A percentile compares a stretch with the other conserved stretches of the same genome.
Conservation (phyloP, 2,113 vertebrate species). For the Lutjanus erythropterus region DNA sequence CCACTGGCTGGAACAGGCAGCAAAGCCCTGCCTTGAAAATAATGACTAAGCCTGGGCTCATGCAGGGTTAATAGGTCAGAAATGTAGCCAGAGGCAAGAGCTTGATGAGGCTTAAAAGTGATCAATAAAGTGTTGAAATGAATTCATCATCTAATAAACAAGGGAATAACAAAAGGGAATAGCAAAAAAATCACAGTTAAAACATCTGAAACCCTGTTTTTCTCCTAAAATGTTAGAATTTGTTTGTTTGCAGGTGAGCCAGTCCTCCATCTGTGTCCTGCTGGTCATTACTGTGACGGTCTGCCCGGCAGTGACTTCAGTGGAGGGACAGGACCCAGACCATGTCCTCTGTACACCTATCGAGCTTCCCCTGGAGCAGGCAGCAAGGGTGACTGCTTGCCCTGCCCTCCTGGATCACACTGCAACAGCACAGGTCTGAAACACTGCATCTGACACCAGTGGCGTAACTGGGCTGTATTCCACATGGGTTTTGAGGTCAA, state of each 20-base stretch:
- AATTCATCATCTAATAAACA: background rate
- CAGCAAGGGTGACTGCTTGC: constrained; percentile 86
- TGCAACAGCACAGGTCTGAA: constrained; percentile 87
- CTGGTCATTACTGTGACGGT: constrained; percentile 89
- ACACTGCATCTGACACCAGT: background rate
- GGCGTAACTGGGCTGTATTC: too few relatives aligned
- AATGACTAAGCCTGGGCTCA: background rate
- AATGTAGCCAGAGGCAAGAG: background rate
- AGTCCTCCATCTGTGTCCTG: constrained; percentile 81
- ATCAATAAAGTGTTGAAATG: constrained; percentile 25
- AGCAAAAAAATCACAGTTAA: background rate
- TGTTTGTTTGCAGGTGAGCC: constrained; percentile 82
- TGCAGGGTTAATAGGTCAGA: background rate
- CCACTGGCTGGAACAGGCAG: background rate
- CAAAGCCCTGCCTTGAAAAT: background rate
- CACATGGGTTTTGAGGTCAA: too few relatives aligned
- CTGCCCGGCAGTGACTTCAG: constrained; percentile 69
- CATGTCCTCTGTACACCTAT: constrained; percentile 89
- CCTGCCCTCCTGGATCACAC: constrained; percentile 87
- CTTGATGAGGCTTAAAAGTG: constrained; percentile 1
- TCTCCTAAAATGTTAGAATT: background rate
- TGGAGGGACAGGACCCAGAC: constrained; percentile 77
- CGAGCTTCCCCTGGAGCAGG: constrained; percentile 82
- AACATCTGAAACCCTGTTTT: background rate
- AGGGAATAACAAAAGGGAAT: background rate